Evolutionary conservation across 2,797 vertebrate species (phyloP).

Genomic region (Spheniscus humboldti): DNA sequence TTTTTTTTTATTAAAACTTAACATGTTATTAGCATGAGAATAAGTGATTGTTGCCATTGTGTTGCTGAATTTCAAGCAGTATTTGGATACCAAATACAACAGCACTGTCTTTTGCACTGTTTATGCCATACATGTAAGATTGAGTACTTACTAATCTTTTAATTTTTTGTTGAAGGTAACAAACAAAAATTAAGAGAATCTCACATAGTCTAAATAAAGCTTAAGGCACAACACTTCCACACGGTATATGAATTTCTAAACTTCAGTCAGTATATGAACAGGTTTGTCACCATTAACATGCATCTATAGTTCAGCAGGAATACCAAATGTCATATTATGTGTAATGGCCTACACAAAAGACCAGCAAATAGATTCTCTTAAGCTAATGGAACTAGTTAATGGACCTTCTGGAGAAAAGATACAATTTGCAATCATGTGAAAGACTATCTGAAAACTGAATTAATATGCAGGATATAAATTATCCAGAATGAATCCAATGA

Average conservation of each 20-base stretch:
- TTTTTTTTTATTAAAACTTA: not conserved
- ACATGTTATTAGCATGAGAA: not conserved
- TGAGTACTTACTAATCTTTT: not conserved
- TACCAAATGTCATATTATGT: not conserved
- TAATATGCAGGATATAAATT: constrained; percentile 16
- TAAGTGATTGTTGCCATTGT: not conserved
- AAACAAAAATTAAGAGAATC: not conserved
- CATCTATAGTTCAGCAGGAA: not conserved
- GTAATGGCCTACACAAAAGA: constrained; percentile 9
- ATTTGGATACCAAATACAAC: not conserved
- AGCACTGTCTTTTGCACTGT: not conserved
- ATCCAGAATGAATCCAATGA: not conserved
- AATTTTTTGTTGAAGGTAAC: not conserved
- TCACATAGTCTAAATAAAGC: not conserved
- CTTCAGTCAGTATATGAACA: not conserved
- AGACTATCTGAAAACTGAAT: constrained; percentile 32
- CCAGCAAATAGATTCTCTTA: constrained; percentile 4
- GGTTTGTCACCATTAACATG: not conserved
- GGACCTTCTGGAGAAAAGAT: constrained; percentile 17
- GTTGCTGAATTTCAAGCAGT: not conserved
- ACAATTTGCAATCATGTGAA: constrained; percentile 1
- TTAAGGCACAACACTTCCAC: not conserved
- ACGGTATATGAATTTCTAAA: not conserved
- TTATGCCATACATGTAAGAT: not conserved
- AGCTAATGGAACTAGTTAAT: not conserved